Evolutionary conservation across 2,888 invertebrate genomes (phyloP), one percentile per base, ranked within the genome.

Genomic region (Eupsilia transversa): DNA sequence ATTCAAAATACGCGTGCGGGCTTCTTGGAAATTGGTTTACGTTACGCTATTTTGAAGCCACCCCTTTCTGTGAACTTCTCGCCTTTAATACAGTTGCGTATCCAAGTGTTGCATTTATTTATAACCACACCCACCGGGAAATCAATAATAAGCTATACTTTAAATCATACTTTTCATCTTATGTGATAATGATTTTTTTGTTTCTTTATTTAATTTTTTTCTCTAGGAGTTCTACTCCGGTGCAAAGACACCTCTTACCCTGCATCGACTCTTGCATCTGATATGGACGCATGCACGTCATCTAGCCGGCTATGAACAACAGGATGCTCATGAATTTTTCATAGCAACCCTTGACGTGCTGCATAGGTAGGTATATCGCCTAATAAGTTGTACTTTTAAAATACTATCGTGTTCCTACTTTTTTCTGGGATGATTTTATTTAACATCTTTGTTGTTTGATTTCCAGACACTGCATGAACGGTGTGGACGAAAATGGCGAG

Each of bases 251-350:
- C 99, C 99, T 0, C 96, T 99, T 90, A 98, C 98, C 43, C 97
- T 99, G 70, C 98, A 98, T 93, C 98, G 98, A 64, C 96, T 99
- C 79, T 97, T 99, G 82, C 98, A 99, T 95, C 97, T 99, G 91
- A 99, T 99, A 90, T 99, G 99, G 99, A 99, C 98, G n/a, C 99
- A 99, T 94, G 99, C 99, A 61, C 97, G 98, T 72, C 99, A 99
- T 93, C 97, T 99, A 88, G 99, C 99, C 43, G 99, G 99, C 68
- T 99, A 99, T 93, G 99, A 99, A 92, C 99, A 99, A 92, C 99
- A 99, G 94, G 99, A 99, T 94, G 99, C 99, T 38, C 99, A 99
- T 92, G 99, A 99, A 96, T 99, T 99, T 96, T 99, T 99, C 92
- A 99, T 99, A 85, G 99, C 99, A 54, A 98, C 99, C 0, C 97